Conservation (phyloP, 2,888 invertebrate genomes). For the Andrena fulva region DNA sequence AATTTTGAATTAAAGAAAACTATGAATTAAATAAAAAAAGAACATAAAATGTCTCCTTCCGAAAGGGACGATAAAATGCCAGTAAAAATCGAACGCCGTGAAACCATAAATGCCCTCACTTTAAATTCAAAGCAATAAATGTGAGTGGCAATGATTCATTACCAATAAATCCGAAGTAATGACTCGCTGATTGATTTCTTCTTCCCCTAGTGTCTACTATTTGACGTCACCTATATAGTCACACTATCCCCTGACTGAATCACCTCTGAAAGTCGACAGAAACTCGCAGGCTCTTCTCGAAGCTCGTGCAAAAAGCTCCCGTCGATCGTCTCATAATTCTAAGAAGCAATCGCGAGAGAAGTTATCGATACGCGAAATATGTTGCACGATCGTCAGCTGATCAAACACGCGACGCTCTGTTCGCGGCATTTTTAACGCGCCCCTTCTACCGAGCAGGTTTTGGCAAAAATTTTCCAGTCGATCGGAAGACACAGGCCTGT, state of each 20-base stretch:
- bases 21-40: not conserved
- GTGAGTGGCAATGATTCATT: not conserved
- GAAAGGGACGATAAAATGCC: not conserved
- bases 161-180: not conserved
- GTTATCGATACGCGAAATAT: not conserved
- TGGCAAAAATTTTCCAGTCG: not conserved
- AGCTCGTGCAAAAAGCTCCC: not conserved
- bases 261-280: not conserved
- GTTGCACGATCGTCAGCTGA: conserved; percentile 10
- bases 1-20: not conserved
- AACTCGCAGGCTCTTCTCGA: not conserved
- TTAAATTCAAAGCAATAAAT: not conserved
- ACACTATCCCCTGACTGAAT: not conserved
- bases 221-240: not conserved
- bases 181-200: not conserved
- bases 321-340: not conserved
- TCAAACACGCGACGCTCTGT: not conserved
- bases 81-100: not conserved
- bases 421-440: not conserved
- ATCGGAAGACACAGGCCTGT: too few species aligned
- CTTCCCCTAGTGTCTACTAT: not conserved
- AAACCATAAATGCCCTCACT: not conserved
- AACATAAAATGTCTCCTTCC: not conserved
- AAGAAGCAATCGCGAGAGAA: not conserved
- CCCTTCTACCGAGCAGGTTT: not conserved